Evolutionary conservation across 1,140 invertebrate genomes (phyloP), one percentile per base, ranked within the genome.

Genomic region (Sweltsa coloradensis): DNA sequence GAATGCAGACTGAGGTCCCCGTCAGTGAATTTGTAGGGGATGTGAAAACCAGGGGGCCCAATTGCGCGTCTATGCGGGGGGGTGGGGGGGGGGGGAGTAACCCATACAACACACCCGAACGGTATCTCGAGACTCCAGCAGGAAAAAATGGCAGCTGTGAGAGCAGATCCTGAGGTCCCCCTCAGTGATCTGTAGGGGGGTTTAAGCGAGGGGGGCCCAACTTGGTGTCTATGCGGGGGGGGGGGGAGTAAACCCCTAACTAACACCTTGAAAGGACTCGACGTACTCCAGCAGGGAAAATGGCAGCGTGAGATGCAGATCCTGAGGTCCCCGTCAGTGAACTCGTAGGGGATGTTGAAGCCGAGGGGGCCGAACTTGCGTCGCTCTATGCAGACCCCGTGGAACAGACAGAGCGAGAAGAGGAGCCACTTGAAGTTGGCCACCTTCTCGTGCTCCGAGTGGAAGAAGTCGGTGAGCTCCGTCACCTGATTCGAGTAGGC

Each of bases 311-410:
- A 73, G 24, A 83, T 71, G 50, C 79, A 83, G 51, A 85, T 85
- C 49, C 74, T 65, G 18, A 86, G 62, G 65, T 86, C 83, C 1
- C 80, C 81, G 50, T 81, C 78, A 36, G 81, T 83, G 58, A 84
- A 86, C 54, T 83, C 81, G 54, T 85, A 84, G 0, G 79, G 74
- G 37, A 81, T 82, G 57, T 86, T 86, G 70, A 83, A 80, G 5
- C 83, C 82, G 3, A 85, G 59, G 0, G 82, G 70, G 0, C 82
- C 82, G 58, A 82, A 86, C 57, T 81, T 83, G 23, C 78, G 58
- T 47, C 83, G 64, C 56, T 85, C 83, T 46, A 83, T 63, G 6
- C 81, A 63, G 3, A 78, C 60, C 0, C 76, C 79, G 56, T 86
- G 83, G 61, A 86, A 85, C 53, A 85, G 69, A 54, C 79, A 79